Evolutionary conservation across 2,797 vertebrate genomes (phyloP).

Genomic region (Enteromius unitaeniatus): DNA sequence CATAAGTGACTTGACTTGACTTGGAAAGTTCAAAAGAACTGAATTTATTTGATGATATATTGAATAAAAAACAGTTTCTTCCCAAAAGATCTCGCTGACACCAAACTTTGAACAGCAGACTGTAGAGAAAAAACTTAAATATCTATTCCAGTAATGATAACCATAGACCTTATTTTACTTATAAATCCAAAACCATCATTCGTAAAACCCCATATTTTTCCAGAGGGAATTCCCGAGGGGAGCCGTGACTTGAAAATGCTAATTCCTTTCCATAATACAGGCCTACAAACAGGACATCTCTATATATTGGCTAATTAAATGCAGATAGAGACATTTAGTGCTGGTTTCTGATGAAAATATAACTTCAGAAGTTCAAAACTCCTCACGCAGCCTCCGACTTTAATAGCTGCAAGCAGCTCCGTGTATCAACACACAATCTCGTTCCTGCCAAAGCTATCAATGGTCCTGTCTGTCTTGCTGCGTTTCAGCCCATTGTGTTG

Average conservation of each 20-base stretch:
- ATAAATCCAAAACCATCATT: background rate
- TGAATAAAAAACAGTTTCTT: background rate
- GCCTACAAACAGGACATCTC: slow-evolving; percentile 2
- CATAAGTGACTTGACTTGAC: too few species aligned
- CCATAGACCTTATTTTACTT: background rate
- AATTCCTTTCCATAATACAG: slow-evolving; percentile 4
- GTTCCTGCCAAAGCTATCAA: slow-evolving; percentile 50
- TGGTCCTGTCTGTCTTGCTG: slow-evolving; percentile 32
- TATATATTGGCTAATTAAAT: slow-evolving; percentile 32
- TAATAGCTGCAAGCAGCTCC: slow-evolving; percentile 26
- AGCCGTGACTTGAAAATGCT: background rate
- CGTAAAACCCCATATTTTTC: slow-evolving; percentile 1
- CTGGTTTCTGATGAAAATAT: background rate
- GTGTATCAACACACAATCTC: slow-evolving; percentile 59
- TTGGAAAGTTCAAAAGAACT: background rate
- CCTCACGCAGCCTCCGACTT: background rate
- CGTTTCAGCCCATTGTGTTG: slow-evolving; percentile 46
- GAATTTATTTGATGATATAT: background rate
- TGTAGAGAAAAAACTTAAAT: background rate
- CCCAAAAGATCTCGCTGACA: background rate
- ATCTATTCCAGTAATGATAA: background rate
- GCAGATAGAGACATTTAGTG: background rate
- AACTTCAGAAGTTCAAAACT: slow-evolving; percentile 14
- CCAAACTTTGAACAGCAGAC: background rate
- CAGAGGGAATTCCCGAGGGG: background rate